Evolutionary conservation across 2,113 vertebrate genomes (phyloP), one percentile per base, ranked within the genome.

Genomic region (Dromiciops gliroides): DNA sequence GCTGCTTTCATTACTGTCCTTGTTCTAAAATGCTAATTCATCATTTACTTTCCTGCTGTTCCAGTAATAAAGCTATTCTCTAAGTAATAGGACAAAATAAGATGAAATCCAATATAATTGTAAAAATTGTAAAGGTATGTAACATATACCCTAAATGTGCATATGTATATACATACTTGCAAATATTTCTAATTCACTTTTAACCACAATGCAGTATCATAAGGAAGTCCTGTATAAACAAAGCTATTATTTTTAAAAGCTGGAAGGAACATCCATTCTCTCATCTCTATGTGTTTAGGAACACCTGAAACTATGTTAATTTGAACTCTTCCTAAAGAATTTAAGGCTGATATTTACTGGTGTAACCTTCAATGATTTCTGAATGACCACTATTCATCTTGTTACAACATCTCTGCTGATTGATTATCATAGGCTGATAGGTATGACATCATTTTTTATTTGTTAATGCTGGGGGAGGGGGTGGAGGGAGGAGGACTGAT

Each of bases 381-480:
- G n/a, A 83, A 44, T 83, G 67, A 83, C n/a, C 67, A 50, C 48
- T 47, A 47, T n/a, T 16, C 37, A 25, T 44, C 48, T 16, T 92
- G 53, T 47, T 10, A 44, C 51, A 56, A 93, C 91, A 92, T 53
- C 2, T 0, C 95, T 75, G 51, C 50, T 92, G 48, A 50, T 96
- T 92, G 48, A 50, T 96, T n/a, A 95, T 56, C 92, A 49, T 5
- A 1, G 44, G 44, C 95, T 97, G 49, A 60, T 97, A 56, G 93
- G 91, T 93, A 90, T 97, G 93, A 75, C n/a, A 92, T 94, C 89
- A 92, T 92, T 97, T 97, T 93, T 52, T 92, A 0, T 56, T 47
- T 50, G 51, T 23, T 50, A 91, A 89, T 23, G 95, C 67, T 28
- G 91, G 47, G 16, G 94, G 89, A 89, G 47, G 16, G 94, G 89